phyloP scores from a whole-genome alignment of 2,888 invertebrate species.

The Himalopsyche kuldschensis region DNA sequence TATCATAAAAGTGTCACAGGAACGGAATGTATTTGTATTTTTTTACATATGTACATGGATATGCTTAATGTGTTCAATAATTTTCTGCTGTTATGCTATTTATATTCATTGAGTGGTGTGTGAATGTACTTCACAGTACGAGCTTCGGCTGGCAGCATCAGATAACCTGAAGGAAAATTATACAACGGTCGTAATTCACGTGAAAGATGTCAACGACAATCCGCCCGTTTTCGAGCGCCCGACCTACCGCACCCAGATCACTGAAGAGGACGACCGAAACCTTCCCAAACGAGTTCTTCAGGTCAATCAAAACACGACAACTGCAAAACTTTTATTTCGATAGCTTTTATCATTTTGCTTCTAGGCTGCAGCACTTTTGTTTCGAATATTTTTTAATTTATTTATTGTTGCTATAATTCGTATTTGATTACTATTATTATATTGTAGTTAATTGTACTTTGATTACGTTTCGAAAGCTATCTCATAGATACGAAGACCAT shows the following conservation, averaged over 20 bases:
- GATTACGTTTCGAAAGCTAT: no score
- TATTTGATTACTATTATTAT: not conserved
- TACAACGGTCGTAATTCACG: constrained; percentile 94
- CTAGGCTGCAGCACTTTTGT: not conserved
- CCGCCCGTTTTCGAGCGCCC: constrained; percentile 95
- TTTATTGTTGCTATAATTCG: not conserved
- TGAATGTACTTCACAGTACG: constrained; percentile 66
- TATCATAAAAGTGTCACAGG: no score
- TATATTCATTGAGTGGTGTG: not conserved
- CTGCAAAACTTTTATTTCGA: not conserved
- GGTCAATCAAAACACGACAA: constrained; percentile 54
- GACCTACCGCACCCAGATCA: constrained; percentile 93
- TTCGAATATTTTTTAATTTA: not conserved
- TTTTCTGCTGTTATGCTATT: no score
- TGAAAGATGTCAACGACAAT: constrained; percentile 98
- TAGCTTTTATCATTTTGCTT: not conserved
- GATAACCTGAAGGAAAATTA: constrained; percentile 97
- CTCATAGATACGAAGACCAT: no score
- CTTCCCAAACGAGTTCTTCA: constrained; percentile 90
- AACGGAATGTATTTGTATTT: not conserved
- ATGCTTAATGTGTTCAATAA: no score
- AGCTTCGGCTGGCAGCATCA: constrained; percentile 90
- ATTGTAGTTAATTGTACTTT: not conserved
- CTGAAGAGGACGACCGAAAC: constrained; percentile 93
- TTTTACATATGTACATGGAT: not conserved